Evolutionary conservation across 2,888 invertebrate species (phyloP), one percentile per base, ranked within the genome.

Genomic region (Pristionchus entomophagus): DNA sequence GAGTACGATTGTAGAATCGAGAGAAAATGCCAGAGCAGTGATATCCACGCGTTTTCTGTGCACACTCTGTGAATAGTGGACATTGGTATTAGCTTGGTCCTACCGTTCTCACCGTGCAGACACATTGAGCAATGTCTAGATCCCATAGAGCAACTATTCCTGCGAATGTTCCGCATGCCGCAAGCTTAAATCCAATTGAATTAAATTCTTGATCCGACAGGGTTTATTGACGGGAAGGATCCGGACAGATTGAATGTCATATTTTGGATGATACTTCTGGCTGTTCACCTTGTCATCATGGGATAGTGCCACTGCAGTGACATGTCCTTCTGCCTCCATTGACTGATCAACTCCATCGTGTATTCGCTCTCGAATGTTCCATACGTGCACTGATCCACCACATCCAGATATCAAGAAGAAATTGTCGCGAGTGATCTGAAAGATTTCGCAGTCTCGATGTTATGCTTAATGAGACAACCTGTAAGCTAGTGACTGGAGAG

Each of bases 321-420:
- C 84, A 87, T 90, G 90, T 86, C 91, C 90, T 87, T 88, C 83
- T 77, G 89, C 88, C 85, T 90, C 92, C 80, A 88, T 86, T 29
- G 86, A 84, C 19, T 86, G 69, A 65, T 90, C 89, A 49, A 88
- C 88, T 19, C 85, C 86, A 81, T 89, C 89, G 29, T 86, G 86
- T 45, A 87, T 87, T 84, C 89, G 49, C 86, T 89, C 88, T 65
- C 88, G 87, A 19, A 90, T 87, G 86, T 91, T 91, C 92, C 92
- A 93, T 38, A 93, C 89, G 49, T 93, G 92, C 10, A 93, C 89
- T 92, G 96, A 96, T 93, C 97, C 96, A 88, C 96, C 96, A 94
- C 97, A 97, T 56, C 96, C 96, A 5, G 96, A 96, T 88, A 97
- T 94, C 45, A 97, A 95, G 94, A 97, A 97, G 56, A 97, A 97